Evolutionary conservation across 2,888 invertebrate species (phyloP).

Genomic region (Blomia tropicalis): DNA sequence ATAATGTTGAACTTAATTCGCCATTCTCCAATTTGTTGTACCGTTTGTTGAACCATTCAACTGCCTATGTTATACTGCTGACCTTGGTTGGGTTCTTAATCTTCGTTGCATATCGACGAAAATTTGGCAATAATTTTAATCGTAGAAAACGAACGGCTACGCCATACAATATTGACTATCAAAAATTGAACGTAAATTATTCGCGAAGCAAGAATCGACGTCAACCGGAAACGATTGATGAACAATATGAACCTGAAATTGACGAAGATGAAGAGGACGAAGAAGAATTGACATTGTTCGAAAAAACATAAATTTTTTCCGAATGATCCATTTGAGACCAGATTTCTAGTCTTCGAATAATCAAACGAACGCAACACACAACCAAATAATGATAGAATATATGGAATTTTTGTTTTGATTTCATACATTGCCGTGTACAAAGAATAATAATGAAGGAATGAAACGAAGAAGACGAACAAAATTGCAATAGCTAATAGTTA

Average conservation of each 20-base stretch:
- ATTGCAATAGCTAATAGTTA: too few relatives aligned
- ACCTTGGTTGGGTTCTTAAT: background rate
- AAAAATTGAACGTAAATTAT: background rate
- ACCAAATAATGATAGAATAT: too few relatives aligned
- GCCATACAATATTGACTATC: slow-evolving; percentile 4
- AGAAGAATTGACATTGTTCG: background rate
- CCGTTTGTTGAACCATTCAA: background rate
- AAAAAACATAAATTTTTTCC: background rate
- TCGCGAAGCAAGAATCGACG: background rate
- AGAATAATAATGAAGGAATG: too few relatives aligned
- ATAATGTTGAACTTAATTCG: background rate
- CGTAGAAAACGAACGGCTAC: background rate
- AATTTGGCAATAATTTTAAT: background rate
- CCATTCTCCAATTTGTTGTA: background rate
- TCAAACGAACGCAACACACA: too few relatives aligned
- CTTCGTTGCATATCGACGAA: background rate
- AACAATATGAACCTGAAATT: background rate
- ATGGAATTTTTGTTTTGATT: too few relatives aligned
- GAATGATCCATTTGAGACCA: background rate
- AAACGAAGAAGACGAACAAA: too few relatives aligned
- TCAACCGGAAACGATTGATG: background rate
- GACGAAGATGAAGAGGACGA: background rate
- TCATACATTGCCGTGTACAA: too few relatives aligned
- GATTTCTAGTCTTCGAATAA: too few relatives aligned
- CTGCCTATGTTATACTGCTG: background rate